phyloP scores from a whole-genome alignment of 2,113 vertebrate genomes.

The Amblyopsis rosae region DNA sequence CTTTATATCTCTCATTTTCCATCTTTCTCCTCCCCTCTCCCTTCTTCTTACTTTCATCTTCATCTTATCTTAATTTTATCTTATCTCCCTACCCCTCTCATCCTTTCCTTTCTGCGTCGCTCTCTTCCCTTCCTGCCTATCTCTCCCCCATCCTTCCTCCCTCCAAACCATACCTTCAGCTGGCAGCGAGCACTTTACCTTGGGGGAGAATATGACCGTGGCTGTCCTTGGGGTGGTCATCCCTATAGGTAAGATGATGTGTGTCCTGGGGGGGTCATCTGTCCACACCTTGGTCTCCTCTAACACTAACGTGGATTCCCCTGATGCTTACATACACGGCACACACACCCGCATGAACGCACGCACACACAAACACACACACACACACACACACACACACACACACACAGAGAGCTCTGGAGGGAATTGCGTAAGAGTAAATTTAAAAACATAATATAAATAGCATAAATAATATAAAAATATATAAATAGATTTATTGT shows the following conservation, averaged over 20 bases:
- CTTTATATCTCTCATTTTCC: not conserved
- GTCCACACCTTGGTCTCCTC: slow-evolving; percentile 14
- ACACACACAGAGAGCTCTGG: too few species aligned
- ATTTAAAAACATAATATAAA: too few species aligned
- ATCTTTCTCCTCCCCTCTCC: not conserved
- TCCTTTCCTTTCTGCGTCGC: too few species aligned
- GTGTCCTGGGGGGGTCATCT: slow-evolving; percentile 15
- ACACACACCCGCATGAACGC: too few species aligned
- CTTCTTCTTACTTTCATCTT: not conserved
- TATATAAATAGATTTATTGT: too few species aligned
- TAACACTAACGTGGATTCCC: not conserved
- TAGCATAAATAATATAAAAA: too few species aligned
- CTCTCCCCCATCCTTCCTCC: slow-evolving; percentile 11
- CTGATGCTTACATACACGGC: not conserved
- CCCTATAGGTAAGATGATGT: slow-evolving; percentile 84
- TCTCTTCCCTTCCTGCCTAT: too few species aligned
- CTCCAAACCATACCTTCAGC: slow-evolving; percentile 72
- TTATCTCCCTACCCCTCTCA: not conserved
- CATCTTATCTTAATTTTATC: not conserved
- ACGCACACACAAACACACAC: too few species aligned
- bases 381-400: too few species aligned
- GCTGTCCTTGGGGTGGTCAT: slow-evolving; percentile 91
- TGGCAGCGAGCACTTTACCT: slow-evolving; percentile 81
- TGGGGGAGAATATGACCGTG: slow-evolving; percentile 90
- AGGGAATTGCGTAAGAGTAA: too few species aligned